Percentiles rank a stretch among this genome's conserved stretches.
Conservation (phyloP, 2,888 invertebrate genomes). For the Drosophila anceps region DNA sequence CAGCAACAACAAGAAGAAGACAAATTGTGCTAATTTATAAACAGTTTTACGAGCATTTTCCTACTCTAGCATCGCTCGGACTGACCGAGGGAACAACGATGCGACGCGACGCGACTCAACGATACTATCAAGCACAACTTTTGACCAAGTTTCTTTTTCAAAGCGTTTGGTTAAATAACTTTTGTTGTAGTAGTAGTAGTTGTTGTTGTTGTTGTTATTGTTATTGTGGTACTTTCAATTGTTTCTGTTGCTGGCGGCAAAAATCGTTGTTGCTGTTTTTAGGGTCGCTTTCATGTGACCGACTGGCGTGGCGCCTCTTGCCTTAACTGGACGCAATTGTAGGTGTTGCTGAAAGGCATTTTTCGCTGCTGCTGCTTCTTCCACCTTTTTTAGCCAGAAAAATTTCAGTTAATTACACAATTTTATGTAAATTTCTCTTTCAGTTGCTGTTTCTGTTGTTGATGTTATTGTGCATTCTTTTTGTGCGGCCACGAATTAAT, state of each 20-base stretch:
- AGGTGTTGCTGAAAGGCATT: conserved; percentile 61
- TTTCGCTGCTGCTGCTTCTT: conserved; percentile 31
- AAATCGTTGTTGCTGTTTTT: conserved; percentile 25
- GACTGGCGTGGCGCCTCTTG: conserved; percentile 41
- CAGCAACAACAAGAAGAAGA: conserved; percentile 24
- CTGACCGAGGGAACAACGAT: background rate
- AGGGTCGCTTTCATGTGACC: conserved; percentile 60
- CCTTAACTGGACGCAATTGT: conserved; percentile 48
- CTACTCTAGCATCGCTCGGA: conserved; percentile 23
- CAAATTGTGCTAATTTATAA: conserved; percentile 69
- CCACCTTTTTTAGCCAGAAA: conserved; percentile 42
- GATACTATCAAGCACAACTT: conserved; percentile 62
- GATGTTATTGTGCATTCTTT: conserved; percentile 61
- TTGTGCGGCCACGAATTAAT: conserved; percentile 70
- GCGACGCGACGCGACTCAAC: background rate
- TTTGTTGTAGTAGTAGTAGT: conserved; percentile 38
- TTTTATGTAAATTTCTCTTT: conserved; percentile 78
- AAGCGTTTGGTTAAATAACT: conserved; percentile 66
- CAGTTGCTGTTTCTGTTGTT: conserved; percentile 35
- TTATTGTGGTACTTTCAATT: conserved; percentile 51
- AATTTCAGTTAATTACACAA: conserved; percentile 73
- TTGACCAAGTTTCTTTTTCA: conserved; percentile 70
- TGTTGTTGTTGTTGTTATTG: conserved; percentile 1
- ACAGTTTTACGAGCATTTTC: conserved; percentile 53
- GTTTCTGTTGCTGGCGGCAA: conserved; percentile 56